Evolutionary conservation across 2,797 vertebrate genomes (phyloP).

Genomic region (Ispidina picta): DNA sequence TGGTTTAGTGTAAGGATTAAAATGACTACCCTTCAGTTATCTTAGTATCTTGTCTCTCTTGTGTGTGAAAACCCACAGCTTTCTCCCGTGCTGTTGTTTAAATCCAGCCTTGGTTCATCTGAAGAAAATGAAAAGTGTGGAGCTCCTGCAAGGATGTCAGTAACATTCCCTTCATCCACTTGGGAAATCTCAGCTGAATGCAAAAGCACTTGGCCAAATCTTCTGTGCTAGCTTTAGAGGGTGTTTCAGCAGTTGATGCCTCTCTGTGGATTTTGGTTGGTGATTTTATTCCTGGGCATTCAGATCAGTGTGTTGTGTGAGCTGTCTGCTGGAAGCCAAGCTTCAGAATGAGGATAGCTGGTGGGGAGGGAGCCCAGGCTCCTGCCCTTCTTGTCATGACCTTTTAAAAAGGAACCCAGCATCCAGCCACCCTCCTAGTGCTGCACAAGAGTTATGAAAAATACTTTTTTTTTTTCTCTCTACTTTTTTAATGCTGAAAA

Average conservation of each 20-base stretch:
- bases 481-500: background rate
- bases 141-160: background rate
- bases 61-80: background rate
- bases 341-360: background rate
- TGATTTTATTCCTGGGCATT: background rate
- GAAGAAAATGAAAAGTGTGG: background rate
- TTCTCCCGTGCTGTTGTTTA: background rate
- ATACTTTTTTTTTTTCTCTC: background rate
- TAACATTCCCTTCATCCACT: background rate
- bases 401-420: constrained; percentile 37
- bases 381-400: background rate
- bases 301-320: background rate
- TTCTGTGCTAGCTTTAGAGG: fast-evolving
- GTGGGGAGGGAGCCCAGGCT: background rate
- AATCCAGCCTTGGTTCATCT: background rate
- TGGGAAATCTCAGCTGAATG: background rate
- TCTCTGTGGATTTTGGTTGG: background rate
- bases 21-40: background rate
- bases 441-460: background rate
- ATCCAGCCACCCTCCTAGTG: background rate
- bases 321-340: background rate
- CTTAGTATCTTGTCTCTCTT: background rate
- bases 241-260: background rate
- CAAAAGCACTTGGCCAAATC: background rate
- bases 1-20: background rate